Evolutionary conservation across 2,113 vertebrate species (phyloP).

Genomic region (Chamaea fasciata): DNA sequence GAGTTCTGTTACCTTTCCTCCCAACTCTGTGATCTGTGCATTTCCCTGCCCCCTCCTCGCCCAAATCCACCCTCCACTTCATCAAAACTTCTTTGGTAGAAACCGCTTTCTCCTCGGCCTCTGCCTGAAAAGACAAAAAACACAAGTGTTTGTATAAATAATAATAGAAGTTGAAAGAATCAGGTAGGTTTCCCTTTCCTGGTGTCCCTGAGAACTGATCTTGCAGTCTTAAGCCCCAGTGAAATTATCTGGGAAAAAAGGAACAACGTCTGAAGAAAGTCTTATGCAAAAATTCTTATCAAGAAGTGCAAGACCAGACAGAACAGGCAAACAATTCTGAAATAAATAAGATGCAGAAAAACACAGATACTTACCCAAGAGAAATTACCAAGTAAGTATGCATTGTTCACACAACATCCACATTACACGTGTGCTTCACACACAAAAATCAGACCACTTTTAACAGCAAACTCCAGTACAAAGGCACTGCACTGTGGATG

Average conservation of each 20-base stretch:
- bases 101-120: conserved; percentile 95
- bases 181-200: background rate
- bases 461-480: background rate
- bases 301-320: background rate
- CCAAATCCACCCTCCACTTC: conserved; percentile 97
- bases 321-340: background rate
- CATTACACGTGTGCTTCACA: background rate
- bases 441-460: background rate
- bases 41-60: conserved; percentile 88
- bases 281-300: background rate
- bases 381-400: background rate
- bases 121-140: conserved; percentile 81
- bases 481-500: background rate
- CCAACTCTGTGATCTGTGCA: conserved; percentile 99
- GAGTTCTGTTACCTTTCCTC: conserved; percentile 89
- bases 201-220: background rate
- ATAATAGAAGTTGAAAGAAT: background rate
- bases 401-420: background rate
- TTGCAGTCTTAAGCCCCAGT: background rate
- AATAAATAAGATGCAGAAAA: background rate
- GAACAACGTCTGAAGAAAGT: background rate
- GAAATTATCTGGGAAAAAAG: background rate
- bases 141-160: conserved; percentile 34
- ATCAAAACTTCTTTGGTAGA: conserved; percentile 99
- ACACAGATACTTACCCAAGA: conserved; percentile 21